Evolutionary conservation across 2,797 vertebrate species (phyloP).

Genomic region (Antennarius maculatus): DNA sequence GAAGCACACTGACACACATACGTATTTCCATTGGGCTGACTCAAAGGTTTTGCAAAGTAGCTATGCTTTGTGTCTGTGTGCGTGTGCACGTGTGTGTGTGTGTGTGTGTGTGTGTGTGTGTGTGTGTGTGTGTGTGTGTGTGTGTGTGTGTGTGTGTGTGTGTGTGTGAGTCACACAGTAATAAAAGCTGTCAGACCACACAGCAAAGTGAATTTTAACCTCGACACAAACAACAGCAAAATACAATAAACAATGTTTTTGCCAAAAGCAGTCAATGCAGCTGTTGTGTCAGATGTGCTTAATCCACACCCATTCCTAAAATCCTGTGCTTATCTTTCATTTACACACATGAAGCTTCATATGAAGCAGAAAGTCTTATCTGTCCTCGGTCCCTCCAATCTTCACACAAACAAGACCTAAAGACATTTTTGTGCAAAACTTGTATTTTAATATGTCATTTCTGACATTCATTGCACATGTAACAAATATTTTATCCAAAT

Average conservation of each 20-base stretch:
- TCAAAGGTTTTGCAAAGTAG: slow-evolving; percentile 33
- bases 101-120: slow-evolving; percentile 2
- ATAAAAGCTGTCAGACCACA: slow-evolving; percentile 30
- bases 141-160: slow-evolving; percentile 18
- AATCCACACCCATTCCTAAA: too few relatives aligned
- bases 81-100: not conserved
- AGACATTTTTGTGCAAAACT: too few relatives aligned
- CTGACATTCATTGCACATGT: too few relatives aligned
- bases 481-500: too few relatives aligned
- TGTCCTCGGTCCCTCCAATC: too few relatives aligned
- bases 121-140: slow-evolving; percentile 10
- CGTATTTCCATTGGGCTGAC: slow-evolving; percentile 27
- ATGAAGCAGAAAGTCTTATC: too few relatives aligned
- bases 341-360: too few relatives aligned
- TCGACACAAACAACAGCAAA: slow-evolving; percentile 31
- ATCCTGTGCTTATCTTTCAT: too few relatives aligned
- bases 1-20: too few relatives aligned
- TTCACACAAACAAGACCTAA: too few relatives aligned
- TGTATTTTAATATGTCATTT: too few relatives aligned
- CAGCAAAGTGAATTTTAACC: slow-evolving; percentile 30
- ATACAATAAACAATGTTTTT: slow-evolving; percentile 35
- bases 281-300: too few relatives aligned
- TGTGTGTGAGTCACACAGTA: slow-evolving; percentile 22
- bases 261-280: slow-evolving; percentile 11
- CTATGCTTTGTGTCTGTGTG: slow-evolving; percentile 11